These are phyloP conservation scores for Dermolepida albohirtum DNA, from an alignment of 2,888 invertebrate species.

Conservation along the genomic window DNA sequence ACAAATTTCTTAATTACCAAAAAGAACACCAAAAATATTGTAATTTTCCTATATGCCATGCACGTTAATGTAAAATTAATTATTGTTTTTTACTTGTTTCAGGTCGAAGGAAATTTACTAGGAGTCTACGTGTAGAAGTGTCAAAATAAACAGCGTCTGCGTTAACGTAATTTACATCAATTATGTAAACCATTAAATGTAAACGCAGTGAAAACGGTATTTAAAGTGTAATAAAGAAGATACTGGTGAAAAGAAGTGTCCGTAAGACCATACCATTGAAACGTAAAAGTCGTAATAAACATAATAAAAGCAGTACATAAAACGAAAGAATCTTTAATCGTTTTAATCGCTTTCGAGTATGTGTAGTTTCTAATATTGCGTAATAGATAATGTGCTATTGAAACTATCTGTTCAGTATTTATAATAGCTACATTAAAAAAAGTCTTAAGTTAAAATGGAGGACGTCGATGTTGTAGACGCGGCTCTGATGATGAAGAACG, in stretches of 20 bases:
- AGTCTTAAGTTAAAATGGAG: constrained; percentile 29
- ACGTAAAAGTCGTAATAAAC: no score
- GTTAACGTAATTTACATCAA: background rate
- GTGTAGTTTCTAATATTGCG: no score
- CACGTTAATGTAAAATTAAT: constrained; percentile 22
- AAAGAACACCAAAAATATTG: background rate
- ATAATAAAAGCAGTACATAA: no score
- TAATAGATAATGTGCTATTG: background rate
- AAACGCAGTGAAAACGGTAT: no score
- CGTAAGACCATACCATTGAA: no score
- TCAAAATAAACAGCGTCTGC: background rate
- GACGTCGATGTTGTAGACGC: constrained; percentile 39
- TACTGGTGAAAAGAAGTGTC: background rate
- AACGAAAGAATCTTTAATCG: no score
- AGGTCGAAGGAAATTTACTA: constrained; percentile 18
- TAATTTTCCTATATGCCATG: constrained; percentile 9
- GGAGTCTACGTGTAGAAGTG: background rate
- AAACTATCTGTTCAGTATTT: constrained; percentile 1
- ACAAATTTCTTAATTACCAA: no score
- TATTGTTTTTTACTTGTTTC: constrained; percentile 21
- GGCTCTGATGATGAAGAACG: constrained; percentile 38
- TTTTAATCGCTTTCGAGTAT: no score
- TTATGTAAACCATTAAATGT: background rate
- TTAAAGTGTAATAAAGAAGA: no score
- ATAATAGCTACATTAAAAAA: background rate